phyloP scores from a whole-genome alignment of 1,140 invertebrate species.

The Linepithema humile region DNA sequence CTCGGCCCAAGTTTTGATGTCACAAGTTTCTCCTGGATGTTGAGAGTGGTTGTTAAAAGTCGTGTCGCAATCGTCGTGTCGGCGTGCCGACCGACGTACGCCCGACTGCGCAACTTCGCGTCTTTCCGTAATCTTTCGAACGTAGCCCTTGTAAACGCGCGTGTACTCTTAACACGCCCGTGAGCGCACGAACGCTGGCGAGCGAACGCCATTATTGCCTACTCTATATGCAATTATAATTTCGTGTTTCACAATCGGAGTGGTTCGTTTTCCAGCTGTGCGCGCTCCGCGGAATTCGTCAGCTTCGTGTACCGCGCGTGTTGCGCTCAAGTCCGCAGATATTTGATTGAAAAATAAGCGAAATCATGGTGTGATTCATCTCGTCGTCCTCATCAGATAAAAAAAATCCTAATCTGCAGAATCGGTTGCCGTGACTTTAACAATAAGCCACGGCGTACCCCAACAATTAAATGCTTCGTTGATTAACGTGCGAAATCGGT shows the following conservation, averaged over 20 bases:
- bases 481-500: slow-evolving; percentile 66
- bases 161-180: slow-evolving; percentile 15
- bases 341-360: neutral
- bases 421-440: slow-evolving; percentile 30
- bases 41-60: slow-evolving; percentile 72
- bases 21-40: slow-evolving; percentile 67
- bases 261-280: neutral
- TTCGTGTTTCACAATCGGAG: slow-evolving; percentile 61
- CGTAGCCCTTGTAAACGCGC: slow-evolving; percentile 15
- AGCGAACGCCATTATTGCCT: slow-evolving; percentile 55
- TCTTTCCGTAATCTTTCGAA: slow-evolving; percentile 71
- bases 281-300: neutral
- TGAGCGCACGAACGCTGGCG: neutral
- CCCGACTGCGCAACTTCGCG: slow-evolving; percentile 67
- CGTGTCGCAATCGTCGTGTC: slow-evolving; percentile 68
- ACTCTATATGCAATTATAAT: slow-evolving; percentile 64
- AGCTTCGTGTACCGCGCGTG: neutral
- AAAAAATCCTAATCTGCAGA: slow-evolving; percentile 19
- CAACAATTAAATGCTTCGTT: slow-evolving; percentile 58
- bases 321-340: neutral
- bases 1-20: slow-evolving; percentile 67
- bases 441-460: slow-evolving; percentile 2
- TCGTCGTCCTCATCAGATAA: neutral
- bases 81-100: slow-evolving; percentile 45
- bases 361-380: neutral